Base-by-base conservation (phyloP, 2,888 invertebrate genomes). In the Agonum fuliginosum region DNA sequence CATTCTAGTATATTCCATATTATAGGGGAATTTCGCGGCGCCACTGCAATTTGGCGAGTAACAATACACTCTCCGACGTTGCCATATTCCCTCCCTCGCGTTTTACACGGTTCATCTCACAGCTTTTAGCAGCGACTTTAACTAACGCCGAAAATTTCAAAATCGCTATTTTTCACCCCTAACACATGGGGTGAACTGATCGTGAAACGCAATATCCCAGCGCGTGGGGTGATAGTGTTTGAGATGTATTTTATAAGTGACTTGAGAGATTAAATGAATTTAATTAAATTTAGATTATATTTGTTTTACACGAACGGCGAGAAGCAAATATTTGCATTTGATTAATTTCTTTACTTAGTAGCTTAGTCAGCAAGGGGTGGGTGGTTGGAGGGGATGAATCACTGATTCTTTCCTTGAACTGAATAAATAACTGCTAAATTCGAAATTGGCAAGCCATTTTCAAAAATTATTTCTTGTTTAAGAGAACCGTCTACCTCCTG, bases 201-300 rank as follows among this genome's bases (percentile, higher is more conserved):
- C 37, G 12, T 12, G 37, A 37, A 37, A 10, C 41, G 41, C 4
- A 22, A 12, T 20, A 51, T 30, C 30, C 30, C 30, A 5, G 30
- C 30, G 3, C 30, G 30, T 30, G 30, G 3, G n/a, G n/a, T n/a
- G n/a, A n/a, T n/a, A n/a, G 12, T 67, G 67, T 67, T 67, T 67
- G 67, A 17, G 22, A 22, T 20, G 67, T 37, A 37, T 67, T 67
- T 67, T 67, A 67, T 67, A 41, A 41, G 41, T 54, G 43, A 43
- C 43, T n/a, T 19, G 54, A 12, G 27, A 46, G 17, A 48, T 70
- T 67, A 43, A 70, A 70, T 70, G 70, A 70, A 70, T 70, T 70
- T 70, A 70, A 70, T 70, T 70, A 70, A 46, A 70, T 70, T 70
- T 70, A 70, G 27, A 70, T 70, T 46, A 70, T 70, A 46, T 70